These are phyloP conservation scores for Caenorhabditis sp. DNA, from an alignment of 2,888 invertebrate species.

Conservation along the genomic window DNA sequence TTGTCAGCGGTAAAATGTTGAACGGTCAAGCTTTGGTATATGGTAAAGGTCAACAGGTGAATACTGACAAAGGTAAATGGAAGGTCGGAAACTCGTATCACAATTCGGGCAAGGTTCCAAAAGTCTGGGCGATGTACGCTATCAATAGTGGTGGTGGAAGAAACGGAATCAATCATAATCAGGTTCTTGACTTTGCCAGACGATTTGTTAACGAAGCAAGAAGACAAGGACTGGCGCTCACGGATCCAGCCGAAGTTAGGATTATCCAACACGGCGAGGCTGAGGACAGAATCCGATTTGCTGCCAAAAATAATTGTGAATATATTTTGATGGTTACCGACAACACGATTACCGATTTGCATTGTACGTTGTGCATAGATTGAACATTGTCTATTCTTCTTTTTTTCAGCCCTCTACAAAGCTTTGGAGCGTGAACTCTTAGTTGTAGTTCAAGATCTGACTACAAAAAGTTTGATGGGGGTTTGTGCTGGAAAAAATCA, in stretches of 20 bases:
- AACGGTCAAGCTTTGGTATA: not conserved
- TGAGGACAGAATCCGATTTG: conserved; percentile 5
- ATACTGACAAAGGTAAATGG: conserved; percentile 18
- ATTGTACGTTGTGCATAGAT: conserved; percentile 9
- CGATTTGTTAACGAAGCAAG: not conserved
- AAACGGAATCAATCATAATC: not conserved
- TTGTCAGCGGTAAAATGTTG: conserved; percentile 4
- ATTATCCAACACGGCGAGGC: conserved; percentile 6
- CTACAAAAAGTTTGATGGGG: conserved; percentile 9
- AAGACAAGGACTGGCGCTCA: conserved; percentile 11
- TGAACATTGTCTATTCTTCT: too few species aligned
- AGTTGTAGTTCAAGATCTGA: conserved; percentile 27
- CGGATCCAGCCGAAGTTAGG: conserved; percentile 6
- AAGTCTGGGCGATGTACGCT: conserved; percentile 22
- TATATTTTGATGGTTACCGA: conserved; percentile 32
- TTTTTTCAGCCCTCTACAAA: conserved; percentile 3
- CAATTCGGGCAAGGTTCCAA: conserved; percentile 7
- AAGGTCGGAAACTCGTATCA: conserved; percentile 2
- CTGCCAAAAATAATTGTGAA: conserved; percentile 13
- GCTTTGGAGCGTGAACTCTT: conserved; percentile 8
- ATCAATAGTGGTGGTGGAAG: not conserved
- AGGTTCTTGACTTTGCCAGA: not conserved
- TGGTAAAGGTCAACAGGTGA: not conserved
- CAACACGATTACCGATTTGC: conserved; percentile 22
- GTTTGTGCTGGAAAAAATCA: conserved; percentile 20